Conservation (phyloP, 1,140 invertebrate species). For the Drosophila lacertosa region DNA sequence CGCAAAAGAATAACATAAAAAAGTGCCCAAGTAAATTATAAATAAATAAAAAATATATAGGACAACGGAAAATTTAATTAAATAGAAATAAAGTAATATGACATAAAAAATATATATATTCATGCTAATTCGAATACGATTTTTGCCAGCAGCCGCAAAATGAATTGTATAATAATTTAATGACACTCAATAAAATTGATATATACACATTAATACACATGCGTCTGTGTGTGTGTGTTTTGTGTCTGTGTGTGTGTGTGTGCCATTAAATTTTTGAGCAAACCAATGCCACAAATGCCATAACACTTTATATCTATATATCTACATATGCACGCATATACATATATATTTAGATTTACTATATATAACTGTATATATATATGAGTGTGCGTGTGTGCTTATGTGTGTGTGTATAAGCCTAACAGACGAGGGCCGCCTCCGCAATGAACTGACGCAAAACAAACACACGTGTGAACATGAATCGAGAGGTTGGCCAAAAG, state of each 20-base stretch:
- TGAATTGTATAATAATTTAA: slow-evolving; percentile 64
- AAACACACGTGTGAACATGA: slow-evolving; percentile 78
- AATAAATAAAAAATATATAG: neutral
- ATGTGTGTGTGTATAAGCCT: slow-evolving; percentile 18
- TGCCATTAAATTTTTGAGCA: slow-evolving; percentile 45
- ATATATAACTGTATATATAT: slow-evolving; percentile 11
- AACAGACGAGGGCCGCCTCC: slow-evolving; percentile 52
- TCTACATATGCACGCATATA: slow-evolving; percentile 24
- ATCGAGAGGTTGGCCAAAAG: slow-evolving; percentile 70
- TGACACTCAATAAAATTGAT: slow-evolving; percentile 57
- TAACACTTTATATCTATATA: slow-evolving; percentile 59
- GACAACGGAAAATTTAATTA: neutral
- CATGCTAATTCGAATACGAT: slow-evolving; percentile 13
- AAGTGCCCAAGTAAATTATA: slow-evolving; percentile 10
- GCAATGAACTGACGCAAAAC: slow-evolving; percentile 56
- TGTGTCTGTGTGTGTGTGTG: neutral
- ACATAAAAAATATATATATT: slow-evolving; percentile 9
- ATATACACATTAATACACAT: slow-evolving; percentile 14
- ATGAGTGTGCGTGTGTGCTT: neutral
- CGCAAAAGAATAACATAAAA: slow-evolving; percentile 27
- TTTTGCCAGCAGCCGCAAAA: slow-evolving; percentile 41
- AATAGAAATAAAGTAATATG: neutral
- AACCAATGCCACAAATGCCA: slow-evolving; percentile 74
- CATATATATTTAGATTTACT: slow-evolving; percentile 20
- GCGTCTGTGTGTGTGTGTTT: slow-evolving; percentile 8